Evolutionary conservation across 2,797 vertebrate species (phyloP).

Genomic region (Spea hammondii): DNA sequence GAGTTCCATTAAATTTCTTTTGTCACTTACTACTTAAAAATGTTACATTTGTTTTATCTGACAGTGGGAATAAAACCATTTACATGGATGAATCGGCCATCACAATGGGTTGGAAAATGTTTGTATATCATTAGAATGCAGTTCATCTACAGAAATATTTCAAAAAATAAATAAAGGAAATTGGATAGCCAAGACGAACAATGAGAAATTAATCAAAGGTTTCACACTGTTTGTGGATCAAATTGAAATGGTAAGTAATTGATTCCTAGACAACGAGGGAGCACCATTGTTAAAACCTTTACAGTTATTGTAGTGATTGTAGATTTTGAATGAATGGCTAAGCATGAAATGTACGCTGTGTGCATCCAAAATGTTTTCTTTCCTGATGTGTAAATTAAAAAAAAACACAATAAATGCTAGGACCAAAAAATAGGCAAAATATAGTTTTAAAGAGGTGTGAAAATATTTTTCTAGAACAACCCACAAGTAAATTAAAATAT

Average conservation of each 20-base stretch:
- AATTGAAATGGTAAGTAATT: slow-evolving; percentile 51
- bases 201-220: slow-evolving; percentile 50
- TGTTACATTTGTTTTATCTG: slow-evolving; percentile 37
- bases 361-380: too few species aligned
- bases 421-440: too few species aligned
- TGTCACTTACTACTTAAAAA: not conserved
- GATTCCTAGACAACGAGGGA: slow-evolving; percentile 47
- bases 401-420: too few species aligned
- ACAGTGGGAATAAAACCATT: slow-evolving; percentile 34
- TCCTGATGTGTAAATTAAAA: too few species aligned
- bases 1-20: not conserved
- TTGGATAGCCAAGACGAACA: slow-evolving; percentile 36
- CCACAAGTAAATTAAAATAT: too few species aligned
- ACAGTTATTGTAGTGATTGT: slow-evolving; percentile 27
- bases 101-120: slow-evolving; percentile 37
- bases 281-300: slow-evolving; percentile 40
- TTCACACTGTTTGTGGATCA: slow-evolving; percentile 50
- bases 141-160: slow-evolving; percentile 35
- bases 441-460: too few species aligned
- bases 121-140: slow-evolving; percentile 40
- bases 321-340: slow-evolving; percentile 44
- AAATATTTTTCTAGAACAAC: too few species aligned
- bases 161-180: slow-evolving; percentile 25
- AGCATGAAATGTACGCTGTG: not conserved
- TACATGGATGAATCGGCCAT: slow-evolving; percentile 24